phyloP scores from a whole-genome alignment of 2,113 vertebrate species.

The Hippocampus guttulatus region DNA sequence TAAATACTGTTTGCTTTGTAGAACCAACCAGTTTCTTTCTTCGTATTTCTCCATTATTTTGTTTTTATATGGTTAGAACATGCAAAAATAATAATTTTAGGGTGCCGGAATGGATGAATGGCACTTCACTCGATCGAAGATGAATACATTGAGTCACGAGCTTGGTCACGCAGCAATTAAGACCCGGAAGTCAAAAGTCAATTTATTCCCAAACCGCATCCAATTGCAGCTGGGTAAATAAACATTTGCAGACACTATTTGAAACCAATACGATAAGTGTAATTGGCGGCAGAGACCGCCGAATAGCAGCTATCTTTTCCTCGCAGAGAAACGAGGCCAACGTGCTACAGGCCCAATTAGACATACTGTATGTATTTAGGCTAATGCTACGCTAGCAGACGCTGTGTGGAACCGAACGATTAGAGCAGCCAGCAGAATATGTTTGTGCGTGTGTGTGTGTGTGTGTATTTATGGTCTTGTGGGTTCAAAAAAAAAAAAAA shows the following conservation, averaged over 20 bases:
- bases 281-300: not conserved
- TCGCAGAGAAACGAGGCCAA: conserved; percentile 46
- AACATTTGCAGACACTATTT: not conserved
- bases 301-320: not conserved
- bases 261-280: not conserved
- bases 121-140: not conserved
- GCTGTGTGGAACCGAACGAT: conserved; percentile 43
- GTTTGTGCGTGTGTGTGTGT: conserved; percentile 1
- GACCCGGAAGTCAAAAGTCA: not conserved
- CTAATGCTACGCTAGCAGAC: conserved; percentile 32
- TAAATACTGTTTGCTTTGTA: too few relatives aligned
- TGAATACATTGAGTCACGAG: not conserved
- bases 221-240: not conserved
- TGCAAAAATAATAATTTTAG: not conserved
- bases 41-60: too few relatives aligned
- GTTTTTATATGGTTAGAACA: not conserved
- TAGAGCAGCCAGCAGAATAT: conserved; percentile 19
- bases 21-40: too few relatives aligned
- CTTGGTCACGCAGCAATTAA: not conserved
- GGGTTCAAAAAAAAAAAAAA: not conserved
- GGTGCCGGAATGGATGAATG: not conserved
- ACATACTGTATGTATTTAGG: conserved; percentile 32
- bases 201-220: not conserved
- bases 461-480: not conserved
- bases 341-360: conserved; percentile 35